Evolutionary conservation across 1,140 invertebrate species (phyloP).

Genomic region (Tenebrio molitor): DNA sequence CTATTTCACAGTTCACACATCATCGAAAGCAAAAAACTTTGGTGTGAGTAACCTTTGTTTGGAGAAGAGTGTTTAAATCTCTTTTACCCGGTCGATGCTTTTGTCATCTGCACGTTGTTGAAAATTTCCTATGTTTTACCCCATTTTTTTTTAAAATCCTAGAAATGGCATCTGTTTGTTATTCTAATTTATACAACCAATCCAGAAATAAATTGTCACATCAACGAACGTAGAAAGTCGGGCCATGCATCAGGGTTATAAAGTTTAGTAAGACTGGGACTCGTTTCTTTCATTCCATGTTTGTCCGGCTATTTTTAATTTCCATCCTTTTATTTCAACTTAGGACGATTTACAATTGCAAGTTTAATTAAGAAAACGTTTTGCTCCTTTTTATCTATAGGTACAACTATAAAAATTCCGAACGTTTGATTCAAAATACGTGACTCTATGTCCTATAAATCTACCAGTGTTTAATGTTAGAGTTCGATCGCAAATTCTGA

Average conservation of each 20-base stretch:
- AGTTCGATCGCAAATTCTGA: too few relatives aligned
- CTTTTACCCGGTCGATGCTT: not conserved
- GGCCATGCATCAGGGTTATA: slow-evolving; percentile 52
- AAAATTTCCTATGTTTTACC: not conserved
- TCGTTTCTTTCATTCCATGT: slow-evolving; percentile 49
- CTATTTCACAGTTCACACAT: slow-evolving; percentile 59
- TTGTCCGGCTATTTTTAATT: slow-evolving; percentile 55
- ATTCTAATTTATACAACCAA: too few relatives aligned
- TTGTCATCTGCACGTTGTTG: slow-evolving; percentile 11
- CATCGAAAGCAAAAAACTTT: slow-evolving; percentile 32
- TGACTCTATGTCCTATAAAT: slow-evolving; percentile 43
- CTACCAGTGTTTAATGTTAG: too few relatives aligned
- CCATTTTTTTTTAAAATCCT: slow-evolving; percentile 10
- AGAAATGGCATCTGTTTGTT: too few relatives aligned
- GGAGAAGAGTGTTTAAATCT: slow-evolving; percentile 24
- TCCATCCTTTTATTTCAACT: slow-evolving; percentile 41
- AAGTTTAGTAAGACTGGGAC: slow-evolving; percentile 48
- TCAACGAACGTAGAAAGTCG: slow-evolving; percentile 48
- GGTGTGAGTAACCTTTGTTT: slow-evolving; percentile 44
- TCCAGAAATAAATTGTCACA: slow-evolving; percentile 52
- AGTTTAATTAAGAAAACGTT: slow-evolving; percentile 52
- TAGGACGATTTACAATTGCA: slow-evolving; percentile 44
- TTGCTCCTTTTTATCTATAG: slow-evolving; percentile 34
- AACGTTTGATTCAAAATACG: slow-evolving; percentile 46
- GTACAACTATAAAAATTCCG: slow-evolving; percentile 46